Conservation (phyloP, 2,113 vertebrate genomes). For the Sapayoa aenigma region DNA sequence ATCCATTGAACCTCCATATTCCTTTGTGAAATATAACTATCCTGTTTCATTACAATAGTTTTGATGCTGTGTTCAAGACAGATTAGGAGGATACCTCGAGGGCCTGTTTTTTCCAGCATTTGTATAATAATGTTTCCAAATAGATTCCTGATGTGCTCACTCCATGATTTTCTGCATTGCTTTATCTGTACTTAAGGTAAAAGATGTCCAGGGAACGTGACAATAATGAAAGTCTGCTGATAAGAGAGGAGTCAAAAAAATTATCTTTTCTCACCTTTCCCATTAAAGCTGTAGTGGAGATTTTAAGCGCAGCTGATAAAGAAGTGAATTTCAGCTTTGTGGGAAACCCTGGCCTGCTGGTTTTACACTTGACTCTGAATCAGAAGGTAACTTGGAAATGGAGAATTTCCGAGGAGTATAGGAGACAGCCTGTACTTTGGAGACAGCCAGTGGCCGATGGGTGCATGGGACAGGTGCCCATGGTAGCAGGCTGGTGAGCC, state of each 20-base stretch:
- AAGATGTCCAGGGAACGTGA: neutral
- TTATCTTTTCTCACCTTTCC: neutral
- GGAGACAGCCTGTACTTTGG: too few relatives aligned
- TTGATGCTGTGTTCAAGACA: slow-evolving; percentile 5
- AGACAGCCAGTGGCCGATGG: neutral
- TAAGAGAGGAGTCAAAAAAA: neutral
- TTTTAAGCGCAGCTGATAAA: neutral
- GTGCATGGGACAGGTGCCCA: accelerated
- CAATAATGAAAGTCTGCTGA: slow-evolving; percentile 1
- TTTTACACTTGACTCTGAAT: neutral
- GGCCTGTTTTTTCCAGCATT: neutral
- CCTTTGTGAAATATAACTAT: slow-evolving; percentile 2
- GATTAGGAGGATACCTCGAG: slow-evolving; percentile 10
- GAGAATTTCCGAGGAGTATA: neutral
- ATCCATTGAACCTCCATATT: slow-evolving; percentile 3
- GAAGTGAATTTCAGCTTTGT: neutral
- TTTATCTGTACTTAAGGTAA: neutral
- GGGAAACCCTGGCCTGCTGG: neutral
- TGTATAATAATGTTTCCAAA: neutral
- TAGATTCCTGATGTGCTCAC: neutral
- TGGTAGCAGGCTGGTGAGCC: neutral
- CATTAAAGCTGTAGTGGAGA: neutral
- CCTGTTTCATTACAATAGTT: slow-evolving; percentile 13
- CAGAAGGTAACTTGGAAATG: neutral
- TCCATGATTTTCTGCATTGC: neutral